phyloP scores from a whole-genome alignment of 2,113 vertebrate genomes.

The Cnemophilus loriae region DNA sequence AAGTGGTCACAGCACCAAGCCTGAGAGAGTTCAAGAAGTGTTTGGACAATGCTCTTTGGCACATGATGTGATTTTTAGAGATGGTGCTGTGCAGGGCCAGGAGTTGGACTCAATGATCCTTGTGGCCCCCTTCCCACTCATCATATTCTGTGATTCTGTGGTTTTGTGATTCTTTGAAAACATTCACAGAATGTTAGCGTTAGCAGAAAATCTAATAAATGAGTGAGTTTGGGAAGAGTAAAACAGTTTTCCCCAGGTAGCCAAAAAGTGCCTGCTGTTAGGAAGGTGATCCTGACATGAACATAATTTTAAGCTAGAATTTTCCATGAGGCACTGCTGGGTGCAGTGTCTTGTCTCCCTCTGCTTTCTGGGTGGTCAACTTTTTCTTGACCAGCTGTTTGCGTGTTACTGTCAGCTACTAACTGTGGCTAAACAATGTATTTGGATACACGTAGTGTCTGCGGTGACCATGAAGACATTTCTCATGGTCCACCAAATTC shows the following conservation, averaged over 20 bases:
- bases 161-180: not conserved
- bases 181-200: not conserved
- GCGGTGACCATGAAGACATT: not conserved
- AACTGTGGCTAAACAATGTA: not conserved
- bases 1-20: not conserved
- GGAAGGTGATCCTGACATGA: not conserved
- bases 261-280: not conserved
- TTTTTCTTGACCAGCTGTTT: not conserved
- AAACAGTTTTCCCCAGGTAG: not conserved
- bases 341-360: not conserved
- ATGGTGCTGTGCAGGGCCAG: not conserved
- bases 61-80: not conserved
- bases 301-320: not conserved
- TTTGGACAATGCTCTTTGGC: not conserved
- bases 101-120: accelerated
- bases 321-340: not conserved
- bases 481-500: not conserved
- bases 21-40: not conserved
- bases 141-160: not conserved
- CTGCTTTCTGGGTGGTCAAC: not conserved
- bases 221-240: not conserved
- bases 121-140: not conserved
- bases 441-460: not conserved
- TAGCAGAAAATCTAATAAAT: not conserved
- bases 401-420: not conserved